phyloP scores from a whole-genome alignment of 2,888 invertebrate genomes.

The Paralinhomoeus sp. region DNA sequence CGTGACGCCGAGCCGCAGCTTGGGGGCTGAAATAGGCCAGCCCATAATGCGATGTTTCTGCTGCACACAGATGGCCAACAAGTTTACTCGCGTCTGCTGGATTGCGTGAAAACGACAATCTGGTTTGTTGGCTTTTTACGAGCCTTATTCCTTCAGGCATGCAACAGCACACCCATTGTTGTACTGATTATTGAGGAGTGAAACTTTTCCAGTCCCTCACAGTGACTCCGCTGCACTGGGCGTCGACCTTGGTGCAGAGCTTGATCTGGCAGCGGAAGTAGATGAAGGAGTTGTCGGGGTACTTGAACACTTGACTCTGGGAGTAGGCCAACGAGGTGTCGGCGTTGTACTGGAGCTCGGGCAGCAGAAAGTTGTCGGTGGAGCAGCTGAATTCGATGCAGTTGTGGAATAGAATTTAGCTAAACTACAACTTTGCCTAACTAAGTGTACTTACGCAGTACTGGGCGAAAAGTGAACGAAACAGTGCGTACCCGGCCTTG shows the following conservation, averaged over 20 bases:
- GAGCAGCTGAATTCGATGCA: constrained; percentile 3
- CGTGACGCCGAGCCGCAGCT: no score
- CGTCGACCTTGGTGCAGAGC: constrained; percentile 4
- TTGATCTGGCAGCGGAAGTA: constrained; percentile 6
- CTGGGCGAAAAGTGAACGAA: no score
- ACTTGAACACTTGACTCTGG: constrained; percentile 5
- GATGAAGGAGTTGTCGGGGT: constrained; percentile 6
- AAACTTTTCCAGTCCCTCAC: background rate
- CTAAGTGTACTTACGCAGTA: no score
- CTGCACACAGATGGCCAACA: background rate
- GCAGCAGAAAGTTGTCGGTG: constrained; percentile 3
- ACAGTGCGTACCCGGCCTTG: constrained; percentile 3
- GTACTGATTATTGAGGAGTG: no score
- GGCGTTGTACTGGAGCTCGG: constrained; percentile 2
- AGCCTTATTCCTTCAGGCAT: no score
- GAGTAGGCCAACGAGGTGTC: constrained; percentile 3
- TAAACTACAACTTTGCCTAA: no score
- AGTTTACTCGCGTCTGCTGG: no score
- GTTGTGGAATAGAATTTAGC: no score
- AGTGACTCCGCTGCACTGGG: constrained; percentile 2
- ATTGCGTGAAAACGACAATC: no score
- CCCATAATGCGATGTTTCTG: background rate
- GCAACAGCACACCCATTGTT: no score
- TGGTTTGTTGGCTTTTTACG: background rate
- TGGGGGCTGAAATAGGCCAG: no score